Percentiles rank a stretch among this genome's conserved stretches.
These are phyloP conservation scores for Ceramica pisi DNA, from an alignment of 2,888 invertebrate species.

Conservation along the genomic window DNA sequence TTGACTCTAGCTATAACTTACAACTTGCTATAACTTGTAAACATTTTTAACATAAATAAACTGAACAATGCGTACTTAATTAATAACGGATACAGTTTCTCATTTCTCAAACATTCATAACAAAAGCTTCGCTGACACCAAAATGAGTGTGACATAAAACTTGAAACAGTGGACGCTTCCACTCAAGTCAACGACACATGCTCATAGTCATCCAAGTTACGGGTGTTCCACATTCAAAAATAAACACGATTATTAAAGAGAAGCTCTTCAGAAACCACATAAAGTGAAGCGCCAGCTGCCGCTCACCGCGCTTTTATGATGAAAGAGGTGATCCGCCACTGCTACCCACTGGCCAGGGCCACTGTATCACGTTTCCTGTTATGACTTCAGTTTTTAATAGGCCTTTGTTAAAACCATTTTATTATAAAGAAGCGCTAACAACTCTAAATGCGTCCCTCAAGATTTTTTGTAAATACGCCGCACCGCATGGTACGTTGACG, in stretches of 20 bases:
- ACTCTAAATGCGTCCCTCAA: constrained; percentile 80
- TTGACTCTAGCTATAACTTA: no score
- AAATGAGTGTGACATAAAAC: constrained; percentile 62
- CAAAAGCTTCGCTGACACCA: constrained; percentile 23
- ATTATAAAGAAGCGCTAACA: constrained; percentile 84
- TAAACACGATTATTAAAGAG: constrained; percentile 89
- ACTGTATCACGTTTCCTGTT: constrained; percentile 90
- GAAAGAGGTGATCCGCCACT: constrained; percentile 84
- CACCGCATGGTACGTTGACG: constrained; percentile 71
- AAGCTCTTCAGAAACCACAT: constrained; percentile 87
- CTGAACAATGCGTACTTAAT: background rate
- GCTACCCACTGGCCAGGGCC: constrained; percentile 77
- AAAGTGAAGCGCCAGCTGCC: constrained; percentile 88
- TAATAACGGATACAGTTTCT: constrained; percentile 16
- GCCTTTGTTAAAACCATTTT: constrained; percentile 85
- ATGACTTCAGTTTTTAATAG: constrained; percentile 89
- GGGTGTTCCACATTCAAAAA: constrained; percentile 87
- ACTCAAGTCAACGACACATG: constrained; percentile 75
- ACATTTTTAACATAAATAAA: background rate
- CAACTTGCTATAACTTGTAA: background rate
- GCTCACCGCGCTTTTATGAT: constrained; percentile 86
- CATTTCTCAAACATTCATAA: constrained; percentile 30
- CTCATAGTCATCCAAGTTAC: constrained; percentile 81
- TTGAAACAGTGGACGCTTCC: no score
- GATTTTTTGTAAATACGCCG: constrained; percentile 75